Conservation (phyloP, 2,797 vertebrate species). For the Mus spretus region DNA sequence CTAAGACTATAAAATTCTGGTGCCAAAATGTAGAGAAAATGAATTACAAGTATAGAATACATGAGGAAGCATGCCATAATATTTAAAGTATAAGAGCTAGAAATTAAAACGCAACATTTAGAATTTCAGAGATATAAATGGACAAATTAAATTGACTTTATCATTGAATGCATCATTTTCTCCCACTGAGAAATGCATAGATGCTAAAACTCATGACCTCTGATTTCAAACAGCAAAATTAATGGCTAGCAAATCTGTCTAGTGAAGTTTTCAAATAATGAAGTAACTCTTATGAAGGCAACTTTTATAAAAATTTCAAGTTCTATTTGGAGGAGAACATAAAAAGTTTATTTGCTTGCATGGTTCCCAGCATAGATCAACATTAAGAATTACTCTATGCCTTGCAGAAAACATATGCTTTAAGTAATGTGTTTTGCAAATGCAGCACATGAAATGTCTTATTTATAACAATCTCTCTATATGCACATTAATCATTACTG, state of each 20-base stretch:
- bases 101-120: neutral
- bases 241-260: neutral
- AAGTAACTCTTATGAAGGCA: constrained; percentile 1
- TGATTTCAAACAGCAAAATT: neutral
- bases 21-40: neutral
- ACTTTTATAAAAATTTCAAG: neutral
- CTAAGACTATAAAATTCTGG: neutral
- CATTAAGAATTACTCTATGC: neutral
- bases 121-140: neutral
- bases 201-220: neutral
- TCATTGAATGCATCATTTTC: neutral
- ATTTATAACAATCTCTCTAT: constrained; percentile 11
- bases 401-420: neutral
- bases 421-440: neutral
- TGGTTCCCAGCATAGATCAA: neutral
- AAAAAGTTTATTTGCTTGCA: neutral
- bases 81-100: neutral
- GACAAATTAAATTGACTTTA: neutral
- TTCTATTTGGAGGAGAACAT: neutral
- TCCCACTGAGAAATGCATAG: neutral
- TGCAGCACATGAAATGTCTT: neutral
- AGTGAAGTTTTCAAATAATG: neutral
- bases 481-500: neutral
- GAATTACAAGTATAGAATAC: neutral
- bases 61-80: neutral